Evolutionary conservation across 2,113 vertebrate genomes (phyloP), one percentile per base, ranked within the genome.

Genomic region (Melanotaenia duboulayi): DNA sequence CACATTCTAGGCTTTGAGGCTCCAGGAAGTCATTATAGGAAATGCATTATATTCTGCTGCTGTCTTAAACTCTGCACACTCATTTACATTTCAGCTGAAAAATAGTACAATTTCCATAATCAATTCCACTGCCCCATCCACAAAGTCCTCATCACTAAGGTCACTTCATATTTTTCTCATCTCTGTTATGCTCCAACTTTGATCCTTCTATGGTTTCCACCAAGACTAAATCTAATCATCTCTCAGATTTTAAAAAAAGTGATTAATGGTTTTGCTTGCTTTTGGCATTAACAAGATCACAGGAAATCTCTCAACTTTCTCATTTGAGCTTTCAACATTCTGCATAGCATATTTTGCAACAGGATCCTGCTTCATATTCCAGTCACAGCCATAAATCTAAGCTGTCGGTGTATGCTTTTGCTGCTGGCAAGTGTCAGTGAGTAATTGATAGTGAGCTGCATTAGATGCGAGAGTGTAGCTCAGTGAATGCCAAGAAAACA

Each of bases 1-100:
- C 75, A 40, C 54, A 37, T 68, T 59, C 65, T 48, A 16, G 62
- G 69, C 72, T 88, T 62, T 68, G 60, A 80, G 81, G 75, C 70
- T 69, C 70, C 61, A 81, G 63, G 69, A 78, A 81, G 74, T 87
- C 84, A 83, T 87, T 83, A 87, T 68, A 74, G 84, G 48, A 78
- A 86, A 81, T 67, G 77, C 79, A 85, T 84, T 80, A 76, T 76
- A 62, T 77, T 84, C 65, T 72, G 49, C 73, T 16, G 74, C 76
- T 46, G 80, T 77, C 86, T 58, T 58, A 61, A 82, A 82, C 65
- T 63, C 35, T 2, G 59, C 73, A 48, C 62, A 65, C 65, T 82
- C 76, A 83, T 90, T 88, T 88, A 78, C 65, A 84, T 82, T 81
- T 82, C 62, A 62, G 48, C 4, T 77, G 81, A 84, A 58, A 87